These are phyloP conservation scores for Chloroclysta siterata DNA, from an alignment of 2,888 invertebrate genomes.

Conservation along the genomic window DNA sequence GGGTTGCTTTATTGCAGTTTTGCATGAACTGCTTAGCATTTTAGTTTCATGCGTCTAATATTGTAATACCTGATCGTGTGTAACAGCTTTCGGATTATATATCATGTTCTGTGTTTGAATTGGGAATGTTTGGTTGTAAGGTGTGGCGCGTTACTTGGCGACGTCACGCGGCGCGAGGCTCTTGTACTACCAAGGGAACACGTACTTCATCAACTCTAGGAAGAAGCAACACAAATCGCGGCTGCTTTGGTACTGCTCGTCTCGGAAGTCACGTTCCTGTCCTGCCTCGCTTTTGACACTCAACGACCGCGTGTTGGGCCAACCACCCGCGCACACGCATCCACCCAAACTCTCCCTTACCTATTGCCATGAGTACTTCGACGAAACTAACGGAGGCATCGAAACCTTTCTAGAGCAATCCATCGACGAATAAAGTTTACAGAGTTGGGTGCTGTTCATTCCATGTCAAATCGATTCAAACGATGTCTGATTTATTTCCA, in stretches of 20 bases:
- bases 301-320: slow-evolving; percentile 59
- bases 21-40: slow-evolving; percentile 23
- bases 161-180: slow-evolving; percentile 63
- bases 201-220: slow-evolving; percentile 65
- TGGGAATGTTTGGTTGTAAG: slow-evolving; percentile 38
- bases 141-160: slow-evolving; percentile 58
- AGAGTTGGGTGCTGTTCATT: not conserved
- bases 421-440: slow-evolving; percentile 17
- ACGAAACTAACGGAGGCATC: slow-evolving; percentile 28
- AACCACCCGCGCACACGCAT: slow-evolving; percentile 62
- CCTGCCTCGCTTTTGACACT: slow-evolving; percentile 63
- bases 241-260: slow-evolving; percentile 69
- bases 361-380: slow-evolving; percentile 35
- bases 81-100: slow-evolving; percentile 2
- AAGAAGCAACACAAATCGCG: slow-evolving; percentile 56
- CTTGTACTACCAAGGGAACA: slow-evolving; percentile 66
- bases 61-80: not conserved
- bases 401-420: slow-evolving; percentile 37
- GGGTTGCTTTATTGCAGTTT: slow-evolving; percentile 25
- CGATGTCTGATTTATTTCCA: not conserved
- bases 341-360: slow-evolving; percentile 60
- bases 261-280: slow-evolving; percentile 65
- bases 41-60: slow-evolving; percentile 15
- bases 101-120: slow-evolving; percentile 19
- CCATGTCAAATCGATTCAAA: not conserved